These are phyloP conservation scores for Erpornis zantholeuca DNA, from an alignment of 2,113 vertebrate species.

Conservation along the genomic window DNA sequence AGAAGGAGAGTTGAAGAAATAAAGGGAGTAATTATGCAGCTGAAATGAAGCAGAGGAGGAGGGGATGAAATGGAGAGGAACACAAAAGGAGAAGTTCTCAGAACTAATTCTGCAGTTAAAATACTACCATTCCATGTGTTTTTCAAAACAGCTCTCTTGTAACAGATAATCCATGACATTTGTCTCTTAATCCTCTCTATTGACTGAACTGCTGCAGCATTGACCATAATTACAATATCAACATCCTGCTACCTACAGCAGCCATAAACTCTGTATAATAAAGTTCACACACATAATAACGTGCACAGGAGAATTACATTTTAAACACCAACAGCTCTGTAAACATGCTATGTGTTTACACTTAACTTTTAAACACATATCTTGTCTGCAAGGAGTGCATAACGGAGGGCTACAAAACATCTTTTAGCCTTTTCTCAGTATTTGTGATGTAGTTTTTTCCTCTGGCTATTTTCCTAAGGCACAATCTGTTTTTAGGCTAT, in stretches of 20 bases:
- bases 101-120: background rate
- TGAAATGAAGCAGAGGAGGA: background rate
- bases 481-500: slow-evolving; percentile 33
- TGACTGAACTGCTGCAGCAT: background rate
- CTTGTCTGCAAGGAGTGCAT: background rate
- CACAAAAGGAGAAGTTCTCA: background rate
- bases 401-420: background rate
- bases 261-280: background rate
- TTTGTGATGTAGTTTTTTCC: background rate
- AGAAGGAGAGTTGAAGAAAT: background rate
- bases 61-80: background rate
- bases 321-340: background rate
- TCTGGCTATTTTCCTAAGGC: slow-evolving; percentile 51
- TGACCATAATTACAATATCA: background rate
- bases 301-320: background rate
- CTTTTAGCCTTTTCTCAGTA: background rate
- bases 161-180: background rate
- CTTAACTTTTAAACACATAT: background rate
- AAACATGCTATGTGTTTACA: background rate
- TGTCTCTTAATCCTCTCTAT: background rate
- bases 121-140: background rate
- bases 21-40: background rate
- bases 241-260: background rate
- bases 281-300: background rate
- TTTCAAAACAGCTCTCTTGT: background rate